Evolutionary conservation across 2,797 vertebrate genomes (phyloP), one percentile per base, ranked within the genome.

Genomic region (Channallabes apus): DNA sequence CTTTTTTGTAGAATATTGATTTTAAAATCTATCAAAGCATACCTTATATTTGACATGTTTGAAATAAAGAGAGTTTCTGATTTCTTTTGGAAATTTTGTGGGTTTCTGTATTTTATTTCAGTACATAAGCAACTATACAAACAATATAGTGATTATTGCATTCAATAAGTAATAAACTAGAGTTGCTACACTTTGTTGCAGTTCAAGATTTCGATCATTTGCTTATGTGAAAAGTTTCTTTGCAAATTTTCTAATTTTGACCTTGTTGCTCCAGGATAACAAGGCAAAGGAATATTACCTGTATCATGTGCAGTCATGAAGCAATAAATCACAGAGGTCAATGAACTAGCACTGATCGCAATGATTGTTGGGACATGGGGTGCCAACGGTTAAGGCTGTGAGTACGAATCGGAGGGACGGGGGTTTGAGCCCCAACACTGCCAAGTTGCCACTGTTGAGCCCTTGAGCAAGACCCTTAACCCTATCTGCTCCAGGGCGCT

Each of bases 221-320:
- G 61, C 46, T 77, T 27, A 58, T 54, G 41, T 35, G 15, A n/a
- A n/a, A n/a, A n/a, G 3, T 71, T 14, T 68, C 38, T 35, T 86
- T 72, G 71, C 35, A 88, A 41, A 56, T 83, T 51, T 69, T 1
- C 32, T 2, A 3, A 35, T 35, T 35, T 80, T 83, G 73, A 59
- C 32, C 38, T 72, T 59, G 54, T 77, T 59, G 51, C 51, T 86
- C 64, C 27, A 29, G 27, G n/a, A 24, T 68, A 38, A 27, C 22
- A 84, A 69, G 35, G 27, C 54, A 76, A 69, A 65, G n/a, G 72
- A 62, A 71, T 80, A 80, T 87, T 56, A 62, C 32, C 32, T 32
- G 32, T 32, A 32, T 27, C 89, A 87, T 77, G 86, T n/a, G 69
- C 80, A 87, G 84, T 76, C 87, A 83, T 73, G 84, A 87, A 68